Base-by-base conservation (phyloP, 2,113 vertebrate genomes). In the Cynopterus brachyotis region DNA sequence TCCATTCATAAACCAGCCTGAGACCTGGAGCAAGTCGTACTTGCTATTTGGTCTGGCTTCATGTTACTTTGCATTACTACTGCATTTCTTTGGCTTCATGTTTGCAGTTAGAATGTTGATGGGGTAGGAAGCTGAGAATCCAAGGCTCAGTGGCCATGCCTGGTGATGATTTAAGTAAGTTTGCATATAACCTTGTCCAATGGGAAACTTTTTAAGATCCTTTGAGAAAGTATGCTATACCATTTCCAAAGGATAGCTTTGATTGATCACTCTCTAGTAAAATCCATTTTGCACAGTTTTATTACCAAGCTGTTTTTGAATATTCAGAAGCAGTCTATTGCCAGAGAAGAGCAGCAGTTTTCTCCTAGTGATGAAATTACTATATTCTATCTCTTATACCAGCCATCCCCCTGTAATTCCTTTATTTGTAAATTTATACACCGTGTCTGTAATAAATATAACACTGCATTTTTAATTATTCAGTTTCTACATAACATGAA, bases 251-350 rank as follows among this genome's bases (percentile, higher is more conserved):
- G 40, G 78, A 80, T 40, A 81, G 47, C 35, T 84, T 70, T 90
- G 89, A 90, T 96, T 87, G 95, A 97, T 96, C 73, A 85, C 79
- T 70, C 81, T 57, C 89, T 73, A 69, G 64, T 85, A 97, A 97
- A 96, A 92, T 80, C 80, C 84, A 78, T 86, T 86, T 94, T 89
- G 32, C 66, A 83, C 73, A 87, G 42, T 94, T 97, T 83, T 92
- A 95, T 96, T 95, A 70, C 80, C 42, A 90, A 87, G 75, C 57
- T 75, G 59, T 92, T 94, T 93, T 28, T 55, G 66, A 83, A 62
- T 62, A 72, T 95, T 82, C 59, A 90, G 69, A 96, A 90, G 83
- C n/a, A 90, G 24, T 67, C 50, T 53, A 2, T 60, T 79, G 20
- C 30, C 69, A 26, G 20, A 91, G 28, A 95, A 93, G 94, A 92